phyloP scores from a whole-genome alignment of 2,888 invertebrate genomes.

The Microplitis manilae region DNA sequence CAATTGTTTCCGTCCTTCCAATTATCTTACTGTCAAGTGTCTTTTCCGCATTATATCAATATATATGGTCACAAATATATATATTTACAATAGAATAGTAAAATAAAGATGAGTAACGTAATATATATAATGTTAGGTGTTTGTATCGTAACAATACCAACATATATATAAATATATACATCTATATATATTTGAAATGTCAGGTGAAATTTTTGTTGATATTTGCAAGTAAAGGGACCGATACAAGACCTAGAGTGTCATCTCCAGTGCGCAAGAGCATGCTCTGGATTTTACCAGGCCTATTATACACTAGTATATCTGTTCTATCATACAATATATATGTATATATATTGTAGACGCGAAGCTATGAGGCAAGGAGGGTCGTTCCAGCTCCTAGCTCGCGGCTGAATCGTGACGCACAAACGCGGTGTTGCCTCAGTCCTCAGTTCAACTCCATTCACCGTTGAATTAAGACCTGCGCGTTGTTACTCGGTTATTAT shows the following conservation, averaged over 20 bases:
- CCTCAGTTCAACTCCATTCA: slow-evolving; percentile 37
- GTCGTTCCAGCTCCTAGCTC: slow-evolving; percentile 32
- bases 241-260: neutral
- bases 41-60: slow-evolving; percentile 1
- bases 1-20: neutral
- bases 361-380: slow-evolving; percentile 15
- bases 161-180: neutral
- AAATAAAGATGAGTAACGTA: neutral
- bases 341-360: neutral
- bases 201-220: neutral
- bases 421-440: slow-evolving; percentile 21
- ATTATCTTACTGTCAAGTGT: slow-evolving; percentile 9
- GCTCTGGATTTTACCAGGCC: slow-evolving; percentile 19
- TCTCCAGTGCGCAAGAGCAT: slow-evolving; percentile 18
- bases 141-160: neutral
- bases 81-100: neutral
- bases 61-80: neutral
- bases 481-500: neutral
- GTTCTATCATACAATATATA: neutral
- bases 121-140: neutral
- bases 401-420: slow-evolving; percentile 36
- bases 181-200: neutral
- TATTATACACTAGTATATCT: neutral
- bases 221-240: neutral
- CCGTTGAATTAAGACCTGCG: slow-evolving; percentile 29